Percentiles rank a stretch among this genome's conserved stretches.
Conservation (phyloP, 1,140 invertebrate genomes). For the Araneus ventricosus region DNA sequence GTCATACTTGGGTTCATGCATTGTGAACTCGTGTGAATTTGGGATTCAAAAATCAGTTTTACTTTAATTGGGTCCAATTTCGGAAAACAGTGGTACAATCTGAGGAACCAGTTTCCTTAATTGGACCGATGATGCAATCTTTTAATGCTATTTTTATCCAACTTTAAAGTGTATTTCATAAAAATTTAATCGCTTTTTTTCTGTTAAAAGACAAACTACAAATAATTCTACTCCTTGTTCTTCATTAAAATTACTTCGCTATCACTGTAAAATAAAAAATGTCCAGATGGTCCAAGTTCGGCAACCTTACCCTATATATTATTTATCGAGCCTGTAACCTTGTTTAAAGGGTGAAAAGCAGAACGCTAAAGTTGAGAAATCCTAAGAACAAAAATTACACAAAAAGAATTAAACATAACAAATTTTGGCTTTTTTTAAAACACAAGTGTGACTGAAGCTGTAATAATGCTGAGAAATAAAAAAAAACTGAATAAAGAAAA, state of each 20-base stretch:
- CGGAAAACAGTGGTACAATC: no score
- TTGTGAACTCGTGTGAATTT: no score
- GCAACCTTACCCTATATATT: background rate
- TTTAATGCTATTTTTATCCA: background rate
- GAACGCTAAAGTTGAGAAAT: background rate
- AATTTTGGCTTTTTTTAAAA: background rate
- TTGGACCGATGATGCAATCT: no score
- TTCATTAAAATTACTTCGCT: no score
- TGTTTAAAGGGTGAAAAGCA: background rate
- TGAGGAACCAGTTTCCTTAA: no score
- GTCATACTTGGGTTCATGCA: no score
- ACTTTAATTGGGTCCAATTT: no score
- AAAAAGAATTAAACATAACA: conserved; percentile 37
- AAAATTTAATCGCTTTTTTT: background rate
- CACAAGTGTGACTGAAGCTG: background rate
- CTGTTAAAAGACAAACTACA: background rate
- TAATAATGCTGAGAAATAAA: background rate
- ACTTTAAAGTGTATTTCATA: background rate
- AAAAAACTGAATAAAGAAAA: background rate
- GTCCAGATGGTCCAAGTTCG: no score
- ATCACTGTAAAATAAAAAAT: no score
- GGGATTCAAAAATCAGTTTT: no score
- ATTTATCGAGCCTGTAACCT: background rate
- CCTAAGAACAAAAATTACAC: background rate
- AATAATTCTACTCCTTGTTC: background rate